These are phyloP conservation scores for Halichoerus grypus DNA, from an alignment of 2,113 vertebrate species.

Conservation along the genomic window DNA sequence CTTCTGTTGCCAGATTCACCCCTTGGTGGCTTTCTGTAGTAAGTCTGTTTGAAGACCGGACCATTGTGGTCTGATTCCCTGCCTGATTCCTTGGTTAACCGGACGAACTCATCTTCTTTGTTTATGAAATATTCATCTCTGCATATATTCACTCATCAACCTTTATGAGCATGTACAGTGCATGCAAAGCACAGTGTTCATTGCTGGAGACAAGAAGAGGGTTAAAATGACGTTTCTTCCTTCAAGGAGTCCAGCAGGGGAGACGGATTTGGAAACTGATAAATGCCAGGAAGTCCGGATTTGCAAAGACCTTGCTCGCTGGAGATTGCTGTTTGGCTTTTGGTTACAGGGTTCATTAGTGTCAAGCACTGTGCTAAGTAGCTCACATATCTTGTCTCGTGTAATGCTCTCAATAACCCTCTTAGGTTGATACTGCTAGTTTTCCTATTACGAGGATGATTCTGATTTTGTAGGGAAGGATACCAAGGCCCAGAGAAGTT, in stretches of 20 bases:
- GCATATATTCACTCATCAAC: fast-evolving
- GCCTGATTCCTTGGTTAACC: neutral
- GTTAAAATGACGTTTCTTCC: neutral
- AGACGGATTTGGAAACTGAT: neutral
- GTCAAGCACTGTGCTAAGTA: neutral
- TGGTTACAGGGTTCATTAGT: neutral
- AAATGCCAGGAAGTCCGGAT: neutral
- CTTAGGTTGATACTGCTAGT: neutral
- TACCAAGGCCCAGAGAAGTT: neutral
- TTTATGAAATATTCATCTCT: neutral
- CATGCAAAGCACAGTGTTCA: neutral
- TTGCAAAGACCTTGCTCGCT: neutral
- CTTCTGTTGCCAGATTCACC: neutral
- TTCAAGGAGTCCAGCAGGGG: neutral
- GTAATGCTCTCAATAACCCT: neutral
- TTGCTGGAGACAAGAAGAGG: neutral
- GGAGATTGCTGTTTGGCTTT: neutral
- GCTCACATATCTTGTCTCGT: neutral
- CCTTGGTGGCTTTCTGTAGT: neutral
- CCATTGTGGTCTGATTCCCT: neutral
- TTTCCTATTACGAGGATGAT: neutral
- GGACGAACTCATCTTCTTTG: neutral
- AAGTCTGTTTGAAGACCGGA: neutral
- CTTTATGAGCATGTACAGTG: neutral
- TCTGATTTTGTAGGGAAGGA: neutral